phyloP scores from a whole-genome alignment of 1,140 invertebrate species.

The Drosophila murphyi region DNA sequence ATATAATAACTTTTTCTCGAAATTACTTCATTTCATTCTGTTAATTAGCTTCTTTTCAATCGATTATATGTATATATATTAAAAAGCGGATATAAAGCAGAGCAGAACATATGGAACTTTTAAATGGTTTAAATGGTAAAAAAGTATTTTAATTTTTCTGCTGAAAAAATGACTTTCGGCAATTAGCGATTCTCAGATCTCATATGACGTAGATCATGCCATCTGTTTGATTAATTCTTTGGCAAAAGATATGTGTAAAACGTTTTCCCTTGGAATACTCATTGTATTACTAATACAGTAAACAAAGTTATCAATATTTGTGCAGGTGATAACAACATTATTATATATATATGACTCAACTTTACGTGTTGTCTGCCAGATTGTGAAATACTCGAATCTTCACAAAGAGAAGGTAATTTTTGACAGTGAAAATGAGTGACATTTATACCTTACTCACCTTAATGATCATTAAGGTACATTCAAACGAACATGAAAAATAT shows the following conservation, averaged over 20 bases:
- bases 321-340: conserved; percentile 5
- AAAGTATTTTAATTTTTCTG: not conserved
- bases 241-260: not conserved
- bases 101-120: not conserved
- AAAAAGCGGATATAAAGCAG: not conserved
- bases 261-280: not conserved
- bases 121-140: not conserved
- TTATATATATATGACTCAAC: not conserved
- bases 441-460: not conserved
- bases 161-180: not conserved
- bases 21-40: no score
- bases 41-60: no score
- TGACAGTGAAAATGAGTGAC: not conserved
- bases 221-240: not conserved
- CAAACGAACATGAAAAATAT: not conserved
- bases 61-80: no score
- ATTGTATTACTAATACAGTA: not conserved
- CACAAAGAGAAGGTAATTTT: no score
- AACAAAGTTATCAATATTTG: conserved; percentile 19
- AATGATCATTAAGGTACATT: not conserved
- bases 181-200: not conserved
- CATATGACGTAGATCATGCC: not conserved
- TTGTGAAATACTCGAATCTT: conserved; percentile 7
- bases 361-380: not conserved
- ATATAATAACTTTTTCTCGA: not conserved